phyloP scores from a whole-genome alignment of 2,113 vertebrate genomes.

The Ochotona curzoniae region DNA sequence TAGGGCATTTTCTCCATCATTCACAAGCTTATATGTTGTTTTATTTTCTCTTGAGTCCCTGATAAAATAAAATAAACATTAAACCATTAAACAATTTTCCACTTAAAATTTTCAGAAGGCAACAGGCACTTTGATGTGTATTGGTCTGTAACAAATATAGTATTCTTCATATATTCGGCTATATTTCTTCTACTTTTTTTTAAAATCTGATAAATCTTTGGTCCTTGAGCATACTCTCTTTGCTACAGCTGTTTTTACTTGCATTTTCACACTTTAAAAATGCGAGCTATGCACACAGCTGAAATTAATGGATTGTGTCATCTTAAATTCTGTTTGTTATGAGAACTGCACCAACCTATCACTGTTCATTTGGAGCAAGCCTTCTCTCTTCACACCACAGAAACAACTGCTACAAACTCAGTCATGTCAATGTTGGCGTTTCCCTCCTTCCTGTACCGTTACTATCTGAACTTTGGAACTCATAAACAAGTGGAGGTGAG shows the following conservation, averaged over 20 bases:
- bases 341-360: slow-evolving; percentile 82
- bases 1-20: slow-evolving; percentile 90
- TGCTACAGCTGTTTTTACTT: slow-evolving; percentile 85
- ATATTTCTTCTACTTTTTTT: slow-evolving; percentile 87
- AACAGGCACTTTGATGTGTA: slow-evolving; percentile 97
- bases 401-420: slow-evolving; percentile 82
- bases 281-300: slow-evolving; percentile 85
- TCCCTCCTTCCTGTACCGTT: neutral
- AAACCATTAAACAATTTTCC: slow-evolving; percentile 89
- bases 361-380: slow-evolving; percentile 84
- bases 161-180: slow-evolving; percentile 85
- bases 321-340: slow-evolving; percentile 72
- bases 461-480: slow-evolving; percentile 55
- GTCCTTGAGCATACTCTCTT: slow-evolving; percentile 92
- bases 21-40: slow-evolving; percentile 91
- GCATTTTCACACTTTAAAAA: slow-evolving; percentile 86
- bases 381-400: slow-evolving; percentile 79
- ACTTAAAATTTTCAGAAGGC: slow-evolving; percentile 88
- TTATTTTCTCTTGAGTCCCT: slow-evolving; percentile 87
- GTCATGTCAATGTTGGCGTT: slow-evolving; percentile 72
- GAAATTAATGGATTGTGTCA: slow-evolving; percentile 86
- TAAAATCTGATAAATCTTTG: slow-evolving; percentile 92
- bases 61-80: slow-evolving; percentile 89
- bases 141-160: slow-evolving; percentile 94
- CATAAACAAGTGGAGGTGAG: slow-evolving; percentile 38